phyloP scores from a whole-genome alignment of 2,888 invertebrate genomes.

The Cheilosia variabilis region DNA sequence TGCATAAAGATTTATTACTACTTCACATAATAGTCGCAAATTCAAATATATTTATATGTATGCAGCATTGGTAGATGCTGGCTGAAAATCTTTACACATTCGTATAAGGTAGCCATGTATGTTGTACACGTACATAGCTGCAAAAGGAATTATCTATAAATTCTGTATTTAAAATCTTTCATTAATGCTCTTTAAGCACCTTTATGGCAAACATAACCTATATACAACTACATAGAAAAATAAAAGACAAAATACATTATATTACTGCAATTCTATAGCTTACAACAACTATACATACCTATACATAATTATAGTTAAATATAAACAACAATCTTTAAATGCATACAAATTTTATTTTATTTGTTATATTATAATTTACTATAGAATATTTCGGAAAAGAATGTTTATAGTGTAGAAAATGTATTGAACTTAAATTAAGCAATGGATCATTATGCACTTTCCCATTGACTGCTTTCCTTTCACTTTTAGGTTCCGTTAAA shows the following conservation, averaged over 20 bases:
- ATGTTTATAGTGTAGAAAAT: too few species aligned
- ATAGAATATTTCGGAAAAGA: too few species aligned
- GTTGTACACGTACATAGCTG: too few species aligned
- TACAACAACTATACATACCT: slow-evolving; percentile 57
- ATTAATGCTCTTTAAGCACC: too few species aligned
- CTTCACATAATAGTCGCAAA: too few species aligned
- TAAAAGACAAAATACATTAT: slow-evolving; percentile 19
- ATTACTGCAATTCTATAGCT: slow-evolving; percentile 47
- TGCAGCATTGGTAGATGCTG: too few species aligned
- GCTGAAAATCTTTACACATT: too few species aligned
- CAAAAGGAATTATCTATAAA: too few species aligned
- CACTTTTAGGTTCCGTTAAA: slow-evolving; percentile 16
- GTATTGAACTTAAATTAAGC: background rate
- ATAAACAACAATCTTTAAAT: background rate
- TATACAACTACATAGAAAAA: background rate
- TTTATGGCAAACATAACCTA: slow-evolving; percentile 28
- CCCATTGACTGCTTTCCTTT: background rate
- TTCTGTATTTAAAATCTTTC: too few species aligned
- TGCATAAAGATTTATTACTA: slow-evolving; percentile 1
- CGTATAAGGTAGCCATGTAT: too few species aligned
- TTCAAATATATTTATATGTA: too few species aligned
- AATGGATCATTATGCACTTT: background rate
- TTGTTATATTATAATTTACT: background rate
- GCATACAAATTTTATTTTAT: slow-evolving; percentile 19
- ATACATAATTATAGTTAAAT: slow-evolving; percentile 12